Evolutionary conservation across 2,888 invertebrate species (phyloP).

Genomic region (Luffia ferchaultella): DNA sequence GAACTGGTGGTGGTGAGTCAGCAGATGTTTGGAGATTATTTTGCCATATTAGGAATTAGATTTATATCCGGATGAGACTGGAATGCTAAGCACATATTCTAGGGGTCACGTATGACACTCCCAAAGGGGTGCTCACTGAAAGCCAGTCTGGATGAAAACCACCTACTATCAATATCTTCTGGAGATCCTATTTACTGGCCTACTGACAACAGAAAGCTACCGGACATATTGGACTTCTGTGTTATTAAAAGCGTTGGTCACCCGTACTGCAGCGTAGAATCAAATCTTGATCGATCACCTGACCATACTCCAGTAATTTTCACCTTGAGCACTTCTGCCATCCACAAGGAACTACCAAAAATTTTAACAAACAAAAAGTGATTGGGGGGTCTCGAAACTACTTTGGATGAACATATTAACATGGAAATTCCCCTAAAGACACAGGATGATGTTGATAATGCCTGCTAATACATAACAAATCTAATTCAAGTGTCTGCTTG

Average conservation of each 20-base stretch:
- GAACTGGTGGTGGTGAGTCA: constrained; percentile 11
- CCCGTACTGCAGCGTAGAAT: constrained; percentile 8
- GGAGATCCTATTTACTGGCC: constrained; percentile 18
- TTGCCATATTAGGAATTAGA: constrained; percentile 10
- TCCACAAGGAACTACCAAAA: neutral
- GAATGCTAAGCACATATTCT: constrained; percentile 16
- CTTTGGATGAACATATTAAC: neutral
- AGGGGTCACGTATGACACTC: constrained; percentile 14
- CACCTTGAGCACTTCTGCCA: constrained; percentile 5
- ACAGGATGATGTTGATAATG: neutral
- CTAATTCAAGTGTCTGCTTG: neutral
- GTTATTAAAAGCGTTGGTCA: constrained; percentile 2
- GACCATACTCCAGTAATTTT: constrained; percentile 18
- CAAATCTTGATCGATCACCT: constrained; percentile 14
- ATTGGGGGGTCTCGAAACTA: too few relatives aligned
- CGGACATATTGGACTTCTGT: constrained; percentile 10
- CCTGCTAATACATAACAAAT: neutral
- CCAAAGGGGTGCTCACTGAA: constrained; percentile 15
- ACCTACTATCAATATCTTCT: constrained; percentile 11
- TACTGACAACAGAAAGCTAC: constrained; percentile 10
- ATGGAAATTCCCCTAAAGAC: neutral
- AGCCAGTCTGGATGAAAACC: constrained; percentile 8
- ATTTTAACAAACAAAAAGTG: neutral
- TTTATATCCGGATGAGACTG: constrained; percentile 16
- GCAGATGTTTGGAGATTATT: constrained; percentile 11